These are phyloP conservation scores for Apolygus lucorum DNA, from an alignment of 1,140 invertebrate genomes.

Conservation along the genomic window DNA sequence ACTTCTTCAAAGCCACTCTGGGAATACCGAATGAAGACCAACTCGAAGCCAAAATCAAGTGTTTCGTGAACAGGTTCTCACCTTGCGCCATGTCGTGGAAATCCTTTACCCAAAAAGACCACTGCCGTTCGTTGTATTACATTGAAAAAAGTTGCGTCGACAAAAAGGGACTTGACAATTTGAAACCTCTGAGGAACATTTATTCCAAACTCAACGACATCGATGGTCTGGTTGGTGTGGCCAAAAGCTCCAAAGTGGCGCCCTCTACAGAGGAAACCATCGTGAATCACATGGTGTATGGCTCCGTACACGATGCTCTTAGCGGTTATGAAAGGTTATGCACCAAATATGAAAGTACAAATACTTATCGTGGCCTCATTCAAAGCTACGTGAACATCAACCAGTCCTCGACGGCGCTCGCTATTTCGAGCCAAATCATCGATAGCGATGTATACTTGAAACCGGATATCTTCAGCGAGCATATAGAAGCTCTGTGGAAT, in stretches of 20 bases:
- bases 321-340: constrained; percentile 65
- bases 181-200: constrained; percentile 53
- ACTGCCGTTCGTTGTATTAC: constrained; percentile 62
- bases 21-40: background rate
- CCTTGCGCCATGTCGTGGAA: constrained; percentile 48
- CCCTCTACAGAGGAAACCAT: constrained; percentile 46
- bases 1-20: background rate
- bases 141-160: constrained; percentile 44
- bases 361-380: constrained; percentile 51
- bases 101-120: constrained; percentile 62
- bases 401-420: constrained; percentile 63
- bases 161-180: constrained; percentile 25
- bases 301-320: constrained; percentile 58
- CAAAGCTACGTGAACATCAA: constrained; percentile 66
- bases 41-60: background rate
- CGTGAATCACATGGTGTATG: constrained; percentile 61
- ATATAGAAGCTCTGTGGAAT: constrained; percentile 81
- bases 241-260: constrained; percentile 53
- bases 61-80: constrained; percentile 34
- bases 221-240: constrained; percentile 62
- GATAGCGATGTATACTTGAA: constrained; percentile 40
- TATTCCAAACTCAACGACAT: constrained; percentile 66
- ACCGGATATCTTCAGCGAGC: constrained; percentile 48
- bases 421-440: constrained; percentile 47
- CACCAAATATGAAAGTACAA: constrained; percentile 42